Evolutionary conservation across 2,888 invertebrate genomes (phyloP).

Genomic region (Neoascia interrupta): DNA sequence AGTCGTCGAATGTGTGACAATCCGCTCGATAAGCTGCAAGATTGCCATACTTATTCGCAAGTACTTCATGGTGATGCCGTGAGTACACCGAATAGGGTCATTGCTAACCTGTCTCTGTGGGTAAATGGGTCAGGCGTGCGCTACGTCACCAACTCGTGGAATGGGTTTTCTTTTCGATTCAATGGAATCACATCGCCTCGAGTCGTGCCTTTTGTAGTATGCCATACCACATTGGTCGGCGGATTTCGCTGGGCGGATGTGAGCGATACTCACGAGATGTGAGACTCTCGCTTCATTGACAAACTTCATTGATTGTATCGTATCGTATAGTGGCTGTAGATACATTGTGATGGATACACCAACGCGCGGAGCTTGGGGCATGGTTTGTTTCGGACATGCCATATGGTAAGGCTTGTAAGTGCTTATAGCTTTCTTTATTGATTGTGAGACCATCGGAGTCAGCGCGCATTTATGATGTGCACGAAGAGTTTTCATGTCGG

Average conservation of each 20-base stretch:
- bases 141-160: constrained; percentile 65
- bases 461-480: constrained; percentile 31
- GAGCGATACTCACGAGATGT: too few species aligned
- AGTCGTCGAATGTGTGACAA: constrained; percentile 43
- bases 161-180: constrained; percentile 67
- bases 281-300: constrained; percentile 43
- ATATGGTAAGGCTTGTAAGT: not conserved
- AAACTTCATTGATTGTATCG: constrained; percentile 20
- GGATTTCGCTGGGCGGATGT: constrained; percentile 40
- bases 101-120: constrained; percentile 70
- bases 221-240: constrained; percentile 4
- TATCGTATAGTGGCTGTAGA: too few species aligned
- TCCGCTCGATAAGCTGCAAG: constrained; percentile 24
- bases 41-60: constrained; percentile 14
- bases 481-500: constrained; percentile 18
- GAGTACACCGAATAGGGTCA: constrained; percentile 68
- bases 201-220: too few species aligned
- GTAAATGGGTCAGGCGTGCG: constrained; percentile 73
- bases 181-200: constrained; percentile 42
- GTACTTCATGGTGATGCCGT: constrained; percentile 7
- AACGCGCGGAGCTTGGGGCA: not conserved
- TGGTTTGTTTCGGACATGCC: constrained; percentile 5
- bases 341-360: not conserved
- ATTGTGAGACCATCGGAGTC: not conserved
- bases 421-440: constrained; percentile 12